Conservation (phyloP, 2,113 vertebrate species). For the Crotophaga sulcirostris region DNA sequence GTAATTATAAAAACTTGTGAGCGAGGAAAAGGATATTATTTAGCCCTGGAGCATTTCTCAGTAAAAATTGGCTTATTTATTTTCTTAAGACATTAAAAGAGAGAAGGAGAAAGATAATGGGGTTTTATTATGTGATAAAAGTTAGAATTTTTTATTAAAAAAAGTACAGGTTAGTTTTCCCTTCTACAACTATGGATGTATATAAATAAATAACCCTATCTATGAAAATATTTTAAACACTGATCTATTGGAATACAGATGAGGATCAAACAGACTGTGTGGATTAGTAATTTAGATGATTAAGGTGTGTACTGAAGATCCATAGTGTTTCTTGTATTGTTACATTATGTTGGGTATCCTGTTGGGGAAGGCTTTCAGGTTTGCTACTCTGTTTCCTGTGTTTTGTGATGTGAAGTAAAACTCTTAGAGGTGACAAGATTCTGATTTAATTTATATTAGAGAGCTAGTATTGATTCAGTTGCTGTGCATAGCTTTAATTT, state of each 20-base stretch:
- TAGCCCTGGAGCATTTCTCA: conserved; percentile 31
- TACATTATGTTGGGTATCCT: not conserved
- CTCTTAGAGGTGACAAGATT: not conserved
- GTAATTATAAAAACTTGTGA: conserved; percentile 32
- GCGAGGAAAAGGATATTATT: not conserved
- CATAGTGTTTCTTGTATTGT: not conserved
- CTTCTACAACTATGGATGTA: not conserved
- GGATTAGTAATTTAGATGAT: not conserved
- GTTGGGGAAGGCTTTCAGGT: not conserved
- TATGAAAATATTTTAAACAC: not conserved
- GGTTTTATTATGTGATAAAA: not conserved
- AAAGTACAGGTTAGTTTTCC: not conserved
- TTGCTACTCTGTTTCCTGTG: not conserved
- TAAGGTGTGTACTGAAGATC: not conserved
- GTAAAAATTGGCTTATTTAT: not conserved
- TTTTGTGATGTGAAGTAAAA: not conserved
- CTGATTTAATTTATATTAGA: not conserved
- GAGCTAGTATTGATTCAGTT: not conserved
- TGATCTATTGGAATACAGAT: not conserved
- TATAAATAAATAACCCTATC: not conserved
- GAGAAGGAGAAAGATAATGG: not conserved
- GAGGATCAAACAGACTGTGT: not conserved
- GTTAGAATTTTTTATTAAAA: not conserved
- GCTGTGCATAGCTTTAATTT: not conserved
- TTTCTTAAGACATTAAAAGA: not conserved